Conservation (phyloP, 1,140 invertebrate genomes). For the Drosophila ohnishii region DNA sequence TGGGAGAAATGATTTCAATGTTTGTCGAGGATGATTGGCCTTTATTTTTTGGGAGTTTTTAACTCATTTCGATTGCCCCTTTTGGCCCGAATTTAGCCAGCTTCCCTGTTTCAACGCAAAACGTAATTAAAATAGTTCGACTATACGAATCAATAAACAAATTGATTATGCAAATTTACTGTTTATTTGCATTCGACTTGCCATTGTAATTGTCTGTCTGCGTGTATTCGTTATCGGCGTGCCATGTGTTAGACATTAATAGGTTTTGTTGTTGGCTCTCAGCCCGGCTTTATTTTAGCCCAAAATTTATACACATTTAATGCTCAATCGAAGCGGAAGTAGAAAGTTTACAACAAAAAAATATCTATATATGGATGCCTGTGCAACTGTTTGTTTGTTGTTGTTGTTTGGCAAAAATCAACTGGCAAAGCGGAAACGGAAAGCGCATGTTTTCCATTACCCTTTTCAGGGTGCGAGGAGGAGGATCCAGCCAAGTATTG, state of each 20-base stretch:
- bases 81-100: constrained; percentile 6
- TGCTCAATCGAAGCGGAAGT: constrained; percentile 75
- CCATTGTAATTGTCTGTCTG: constrained; percentile 33
- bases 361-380: not conserved
- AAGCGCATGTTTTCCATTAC: constrained; percentile 66
- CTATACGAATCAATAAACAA: constrained; percentile 79
- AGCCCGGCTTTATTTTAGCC: constrained; percentile 63
- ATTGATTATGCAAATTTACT: constrained; percentile 79
- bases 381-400: constrained; percentile 23
- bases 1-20: constrained; percentile 36
- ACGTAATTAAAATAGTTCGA: constrained; percentile 75
- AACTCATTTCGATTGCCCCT: not conserved
- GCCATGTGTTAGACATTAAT: constrained; percentile 68
- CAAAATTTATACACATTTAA: constrained; percentile 72
- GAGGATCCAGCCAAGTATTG: constrained; percentile 10
- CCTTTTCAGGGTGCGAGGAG: not conserved
- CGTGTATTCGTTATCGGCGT: constrained; percentile 23
- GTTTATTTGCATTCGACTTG: constrained; percentile 71
- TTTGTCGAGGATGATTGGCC: constrained; percentile 18
- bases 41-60: constrained; percentile 12
- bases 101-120: constrained; percentile 38
- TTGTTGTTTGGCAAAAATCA: constrained; percentile 55
- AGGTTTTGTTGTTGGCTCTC: constrained; percentile 65
- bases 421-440: constrained; percentile 68
- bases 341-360: constrained; percentile 50